Evolutionary conservation across 2,797 vertebrate species (phyloP), one percentile per base, ranked within the genome.

Genomic region (Lepus oiostolus): DNA sequence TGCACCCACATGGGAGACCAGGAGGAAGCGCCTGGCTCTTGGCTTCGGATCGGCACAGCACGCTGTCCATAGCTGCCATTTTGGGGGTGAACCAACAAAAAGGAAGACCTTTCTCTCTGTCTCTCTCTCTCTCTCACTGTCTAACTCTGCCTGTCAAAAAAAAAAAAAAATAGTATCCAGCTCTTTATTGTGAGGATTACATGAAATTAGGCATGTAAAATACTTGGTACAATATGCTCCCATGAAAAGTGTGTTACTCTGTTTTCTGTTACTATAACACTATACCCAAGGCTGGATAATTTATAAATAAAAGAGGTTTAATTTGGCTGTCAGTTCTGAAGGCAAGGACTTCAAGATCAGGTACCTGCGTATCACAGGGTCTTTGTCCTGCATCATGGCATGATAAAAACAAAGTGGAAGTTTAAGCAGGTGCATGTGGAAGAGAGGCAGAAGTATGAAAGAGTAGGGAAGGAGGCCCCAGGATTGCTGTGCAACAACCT

Each of bases 141-240:
- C 42, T 42, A 42, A 42, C 42, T 42, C 7, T 42, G 42, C 42
- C 42, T 42, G 42, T 42, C 42, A 42, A 42, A 42, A 42, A 47
- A 47, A 42, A 42, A 42, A 42, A 47, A 47, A 47, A 47, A 47
- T 9, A 47, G 7, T 47, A 68, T 21, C 7, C 26, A 60, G 7
- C 8, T 76, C 28, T 12, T 77, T 92, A 77, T 83, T 94, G 16
- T 71, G 30, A 85, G 63, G 63, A 71, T 86, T 88, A 52, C 90
- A 89, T 67, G 52, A 93, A 72, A 86, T 87, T 58, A 89, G 62
- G 26, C 60, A 14, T 62, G 6, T 74, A 72, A 93, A 75, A 4
- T 21, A 28, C 21, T 83, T 92, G 52, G 8, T 52, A 28, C 76
- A 83, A 54, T 95, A 88, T 26, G 24, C 26, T 50, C 42, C 71